Base-by-base conservation (phyloP, 2,888 invertebrate species). In the Unio pictorum region DNA sequence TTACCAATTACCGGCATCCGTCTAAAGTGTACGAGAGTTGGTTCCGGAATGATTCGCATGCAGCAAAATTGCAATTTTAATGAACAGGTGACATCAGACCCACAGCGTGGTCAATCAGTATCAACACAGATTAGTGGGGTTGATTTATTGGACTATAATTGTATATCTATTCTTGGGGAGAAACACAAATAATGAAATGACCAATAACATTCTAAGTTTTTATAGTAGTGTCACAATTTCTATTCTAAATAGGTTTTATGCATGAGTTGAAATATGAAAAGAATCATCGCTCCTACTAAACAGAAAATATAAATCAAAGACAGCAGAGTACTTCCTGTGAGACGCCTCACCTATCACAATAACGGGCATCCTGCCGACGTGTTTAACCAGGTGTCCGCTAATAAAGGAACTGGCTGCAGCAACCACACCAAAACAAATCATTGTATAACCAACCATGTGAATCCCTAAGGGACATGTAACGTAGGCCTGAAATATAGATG, bases 351-450 rank as follows among this genome's bases (percentile, higher is more conserved):
- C 89, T 67, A 73, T 68, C 20, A 72, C 55, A 87, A 96, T 94
- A 74, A 96, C 93, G 0, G 95, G 94, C 83, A 94, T 93, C 81
- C 98, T 93, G 26, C 98, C 98, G 79, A 96, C 94, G 89, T 95
- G 95, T 90, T 97, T 97, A 94, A 96, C 96, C 68, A 96, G 92
- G 0, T 95, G 94, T 4, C 98, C 98, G 90, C 97, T 97, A 28
- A 96, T 92, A 72, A 97, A 92, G 54, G 97, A 97, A 90, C 97
- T 96, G 67, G 95, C 91, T 0, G 98, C 97, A 90, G 97, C 97
- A 57, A 95, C 96, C 0, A 97, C 95, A 3, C 98, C 98, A 90
- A 97, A 98, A 89, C 96, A 96, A 86, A 98, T 97, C 96, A 98
- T 97, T 64, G 98, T 96, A 91, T 96, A 97, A 66, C 99, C 98